Evolutionary conservation across 2,113 vertebrate genomes (phyloP), one percentile per base, ranked within the genome.

Genomic region (Galbula dea): DNA sequence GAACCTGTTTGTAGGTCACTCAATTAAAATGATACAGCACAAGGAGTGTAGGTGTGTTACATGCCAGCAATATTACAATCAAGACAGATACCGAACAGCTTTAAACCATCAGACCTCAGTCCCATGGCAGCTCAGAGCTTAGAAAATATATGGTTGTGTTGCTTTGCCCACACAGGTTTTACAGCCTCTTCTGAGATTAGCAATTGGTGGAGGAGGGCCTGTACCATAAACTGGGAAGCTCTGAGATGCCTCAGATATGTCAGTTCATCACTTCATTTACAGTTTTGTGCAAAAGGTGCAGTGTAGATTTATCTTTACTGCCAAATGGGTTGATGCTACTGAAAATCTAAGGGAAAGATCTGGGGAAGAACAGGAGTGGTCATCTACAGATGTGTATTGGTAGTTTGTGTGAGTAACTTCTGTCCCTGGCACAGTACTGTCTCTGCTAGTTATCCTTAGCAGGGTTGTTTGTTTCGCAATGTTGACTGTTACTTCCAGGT

Each of bases 381-480:
- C 26, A n/a, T 24, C 39, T 41, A 58, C 24, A 76, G 34, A 7
- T 37, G 15, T 26, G 14, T 39, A 10, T 8, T 69, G 24, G 18
- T 36, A 27, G 13, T 32, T 92, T 58, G 22, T 37, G 26, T 32
- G 26, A 83, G 13, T 23, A 74, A 14, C 21, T 61, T 43, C 68
- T 63, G 32, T 46, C 69, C 43, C 29, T 48, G 21, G 30, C 52
- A 63, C 1, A 0, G 13, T 59, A 22, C 46, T 80, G n/a, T 12
- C 22, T 58, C 46, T 63, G 45, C 14, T 14, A 61, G 8, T 62
- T 54, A 11, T 4, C 24, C 22, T 41, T 41, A 67, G 14, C 26
- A 75, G 12, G 7, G 7, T 16, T 1, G 1, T 76, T 76, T 1
- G 0, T 45, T 72, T 85, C 36, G 48, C 6, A 2, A 4, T 48